These are phyloP conservation scores for Oreotrochilus melanogaster DNA, from an alignment of 2,113 vertebrate genomes.

Conservation along the genomic window DNA sequence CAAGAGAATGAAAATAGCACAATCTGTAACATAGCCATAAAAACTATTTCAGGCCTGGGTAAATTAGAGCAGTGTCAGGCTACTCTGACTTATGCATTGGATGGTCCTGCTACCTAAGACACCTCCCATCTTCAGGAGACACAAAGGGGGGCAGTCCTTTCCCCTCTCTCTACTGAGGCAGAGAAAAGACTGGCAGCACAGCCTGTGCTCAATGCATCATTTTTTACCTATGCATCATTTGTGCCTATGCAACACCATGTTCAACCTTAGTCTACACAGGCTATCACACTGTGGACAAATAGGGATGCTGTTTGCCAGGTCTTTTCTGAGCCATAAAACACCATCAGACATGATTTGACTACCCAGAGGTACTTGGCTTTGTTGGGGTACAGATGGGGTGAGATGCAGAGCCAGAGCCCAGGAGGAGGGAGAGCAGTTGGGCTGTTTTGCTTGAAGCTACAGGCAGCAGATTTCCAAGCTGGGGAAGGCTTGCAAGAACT, in stretches of 20 bases:
- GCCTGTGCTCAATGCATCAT: not conserved
- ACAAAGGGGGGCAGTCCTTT: not conserved
- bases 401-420: not conserved
- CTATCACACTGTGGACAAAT: not conserved
- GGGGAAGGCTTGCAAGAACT: conserved; percentile 15
- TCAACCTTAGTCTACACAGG: not conserved
- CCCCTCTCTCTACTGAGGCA: not conserved
- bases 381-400: not conserved
- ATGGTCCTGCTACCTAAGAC: not conserved
- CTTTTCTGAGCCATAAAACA: not conserved
- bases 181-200: not conserved
- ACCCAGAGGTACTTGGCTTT: not conserved
- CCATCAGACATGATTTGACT: not conserved
- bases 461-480: conserved; percentile 34
- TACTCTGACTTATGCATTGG: not conserved
- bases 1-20: not conserved
- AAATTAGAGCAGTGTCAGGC: not conserved
- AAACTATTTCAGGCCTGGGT: not conserved
- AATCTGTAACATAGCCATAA: not conserved
- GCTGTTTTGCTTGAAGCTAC: conserved; percentile 15
- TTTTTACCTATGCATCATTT: not conserved
- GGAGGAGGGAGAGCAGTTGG: conserved; percentile 15
- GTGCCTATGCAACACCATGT: not conserved
- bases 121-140: not conserved
- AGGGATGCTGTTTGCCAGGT: not conserved